Base-by-base conservation (phyloP, 2,113 vertebrate genomes). In the Campylomormyrus numenius region DNA sequence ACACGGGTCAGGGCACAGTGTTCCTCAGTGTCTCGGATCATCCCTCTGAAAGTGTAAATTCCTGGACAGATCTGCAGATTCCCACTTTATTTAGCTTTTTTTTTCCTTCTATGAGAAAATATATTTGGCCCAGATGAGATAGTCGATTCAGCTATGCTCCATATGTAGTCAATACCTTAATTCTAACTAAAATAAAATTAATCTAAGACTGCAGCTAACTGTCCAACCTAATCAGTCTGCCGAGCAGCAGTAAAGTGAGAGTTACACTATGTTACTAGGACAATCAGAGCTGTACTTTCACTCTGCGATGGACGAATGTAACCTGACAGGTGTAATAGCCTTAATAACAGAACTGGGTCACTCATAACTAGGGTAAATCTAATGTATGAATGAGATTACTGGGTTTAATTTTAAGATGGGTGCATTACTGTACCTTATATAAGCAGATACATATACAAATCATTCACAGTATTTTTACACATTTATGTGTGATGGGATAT, bases 271-370 rank as follows among this genome's bases (percentile, higher is more conserved):
- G 85, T 88, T 42, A 89, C 19, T 89, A 7, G 89, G 89, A 19
- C 48, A 74, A 15, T 48, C 24, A 52, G 39, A 89, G 19, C 35
- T 84, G 86, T 46, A 85, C 66, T 39, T 48, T 39, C 70, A 74
- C 42, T 70, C 2, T 21, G 17, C 6, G 13, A 87, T 87, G 13
- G 21, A n/a, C 24, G 45, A 89, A 50, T 84, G 42, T 77, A 58
- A 52, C 88, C 70, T 80, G 66, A 89, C 88, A 77, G 85, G 49
- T 83, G 49, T 89, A 89, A 85, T 87, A 89, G 88, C 87, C 87
- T 90, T 91, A 89, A 49, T 27, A 24, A 62, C 66, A 52, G 50
- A 89, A 90, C 87, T 87, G 74, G 88, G 84, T 83, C 88, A 90
- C 52, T n/a, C 52, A 58, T 56, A 89, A 62, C 52, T 11, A 58